Conservation (phyloP, 2,888 invertebrate genomes). For the Salpingus planirostris region DNA sequence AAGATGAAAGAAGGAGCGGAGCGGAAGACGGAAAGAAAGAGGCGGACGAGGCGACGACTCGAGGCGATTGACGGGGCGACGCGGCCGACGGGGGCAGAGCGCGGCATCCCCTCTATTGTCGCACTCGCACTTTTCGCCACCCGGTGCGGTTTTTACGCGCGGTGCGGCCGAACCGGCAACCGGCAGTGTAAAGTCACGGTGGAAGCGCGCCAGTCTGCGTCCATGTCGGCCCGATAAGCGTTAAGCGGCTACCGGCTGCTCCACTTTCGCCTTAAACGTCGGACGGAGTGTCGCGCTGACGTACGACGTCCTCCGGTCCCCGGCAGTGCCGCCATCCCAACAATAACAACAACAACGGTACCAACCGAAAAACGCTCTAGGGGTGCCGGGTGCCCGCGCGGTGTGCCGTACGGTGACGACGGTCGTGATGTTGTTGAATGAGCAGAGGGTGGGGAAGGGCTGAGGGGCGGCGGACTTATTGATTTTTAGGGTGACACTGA, state of each 20-base stretch:
- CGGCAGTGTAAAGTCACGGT: constrained; percentile 33
- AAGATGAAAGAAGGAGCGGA: no score
- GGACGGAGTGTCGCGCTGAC: constrained; percentile 37
- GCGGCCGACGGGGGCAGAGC: not conserved
- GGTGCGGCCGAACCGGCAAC: constrained; percentile 34
- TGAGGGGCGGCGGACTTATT: constrained; percentile 50
- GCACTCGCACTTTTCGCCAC: constrained; percentile 36
- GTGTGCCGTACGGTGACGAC: constrained; percentile 32
- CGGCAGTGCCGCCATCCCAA: no score
- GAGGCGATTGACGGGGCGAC: constrained; percentile 6
- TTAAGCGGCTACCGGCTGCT: constrained; percentile 33
- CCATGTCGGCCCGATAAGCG: constrained; percentile 24
- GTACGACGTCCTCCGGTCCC: no score
- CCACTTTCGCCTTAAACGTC: constrained; percentile 37
- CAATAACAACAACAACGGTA: constrained; percentile 6
- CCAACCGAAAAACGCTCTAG: constrained; percentile 7
- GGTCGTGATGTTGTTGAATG: constrained; percentile 39
- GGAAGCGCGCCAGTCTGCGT: constrained; percentile 25
- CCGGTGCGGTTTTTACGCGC: constrained; percentile 34
- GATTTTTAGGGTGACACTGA: constrained; percentile 61
- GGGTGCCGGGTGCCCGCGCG: constrained; percentile 25
- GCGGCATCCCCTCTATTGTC: constrained; percentile 33
- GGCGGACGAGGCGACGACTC: constrained; percentile 1
- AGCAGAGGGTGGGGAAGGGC: constrained; percentile 41
- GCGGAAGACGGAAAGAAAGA: constrained; percentile 1